A percentile compares a stretch with the other conserved stretches of the same genome.
Conservation (phyloP, 2,113 vertebrate species). For the Anoura caudifer region DNA sequence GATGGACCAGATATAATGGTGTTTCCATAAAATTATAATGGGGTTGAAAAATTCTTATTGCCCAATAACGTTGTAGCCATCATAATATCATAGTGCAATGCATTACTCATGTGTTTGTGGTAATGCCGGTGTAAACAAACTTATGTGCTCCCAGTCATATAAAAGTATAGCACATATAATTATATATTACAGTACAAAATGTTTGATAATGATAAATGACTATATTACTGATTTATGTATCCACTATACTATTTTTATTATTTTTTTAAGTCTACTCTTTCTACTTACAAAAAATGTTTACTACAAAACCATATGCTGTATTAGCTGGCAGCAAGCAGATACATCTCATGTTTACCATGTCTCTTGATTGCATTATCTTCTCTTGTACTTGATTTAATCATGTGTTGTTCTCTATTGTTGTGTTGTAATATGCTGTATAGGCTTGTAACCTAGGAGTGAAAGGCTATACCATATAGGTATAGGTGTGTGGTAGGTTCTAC, state of each 20-base stretch:
- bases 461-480: neutral
- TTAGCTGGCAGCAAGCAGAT: neutral
- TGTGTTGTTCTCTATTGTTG: neutral
- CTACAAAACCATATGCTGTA: neutral
- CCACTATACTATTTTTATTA: neutral
- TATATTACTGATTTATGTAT: neutral
- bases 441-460: neutral
- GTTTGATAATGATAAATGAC: neutral
- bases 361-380: neutral
- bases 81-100: neutral
- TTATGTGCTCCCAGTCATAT: neutral
- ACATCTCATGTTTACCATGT: neutral
- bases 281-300: neutral
- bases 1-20: neutral
- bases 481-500: neutral
- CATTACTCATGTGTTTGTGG: neutral
- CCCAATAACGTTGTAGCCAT: neutral
- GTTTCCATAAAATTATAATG: neutral
- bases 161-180: neutral
- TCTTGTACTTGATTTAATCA: neutral
- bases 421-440: neutral
- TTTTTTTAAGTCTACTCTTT: neutral
- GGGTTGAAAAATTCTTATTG: neutral
- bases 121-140: neutral
- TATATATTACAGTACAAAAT: neutral